phyloP scores from a whole-genome alignment of 2,888 invertebrate species.

The Hydriomena furcata region DNA sequence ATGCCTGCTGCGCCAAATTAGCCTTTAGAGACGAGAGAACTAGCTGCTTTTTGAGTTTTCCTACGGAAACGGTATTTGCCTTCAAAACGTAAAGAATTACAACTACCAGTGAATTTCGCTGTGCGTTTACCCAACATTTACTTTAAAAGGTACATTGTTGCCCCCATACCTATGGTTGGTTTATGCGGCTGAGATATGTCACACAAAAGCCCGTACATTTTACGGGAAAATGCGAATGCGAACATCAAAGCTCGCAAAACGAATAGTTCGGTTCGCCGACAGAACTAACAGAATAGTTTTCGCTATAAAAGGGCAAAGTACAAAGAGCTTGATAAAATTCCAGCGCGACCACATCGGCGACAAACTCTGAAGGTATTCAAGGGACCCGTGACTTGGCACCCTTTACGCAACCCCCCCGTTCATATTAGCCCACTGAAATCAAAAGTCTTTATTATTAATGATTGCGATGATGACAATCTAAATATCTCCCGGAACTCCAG shows the following conservation, averaged over 20 bases:
- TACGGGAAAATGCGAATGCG: slow-evolving; percentile 31
- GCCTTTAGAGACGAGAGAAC: slow-evolving; percentile 21
- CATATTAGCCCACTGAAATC: slow-evolving; percentile 81
- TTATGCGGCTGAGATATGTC: slow-evolving; percentile 19
- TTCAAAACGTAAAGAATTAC: no score
- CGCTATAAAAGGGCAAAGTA: slow-evolving; percentile 73
- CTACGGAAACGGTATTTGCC: not conserved
- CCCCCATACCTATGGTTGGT: slow-evolving; percentile 32
- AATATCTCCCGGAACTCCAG: slow-evolving; percentile 68
- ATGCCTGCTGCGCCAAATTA: slow-evolving; percentile 43
- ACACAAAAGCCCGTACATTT: slow-evolving; percentile 29
- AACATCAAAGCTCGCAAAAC: slow-evolving; percentile 67
- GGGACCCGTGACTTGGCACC: slow-evolving; percentile 74
- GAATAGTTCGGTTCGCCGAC: slow-evolving; percentile 69
- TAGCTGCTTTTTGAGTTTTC: not conserved
- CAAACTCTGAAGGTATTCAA: slow-evolving; percentile 78
- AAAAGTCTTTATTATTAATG: slow-evolving; percentile 82
- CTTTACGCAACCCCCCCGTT: slow-evolving; percentile 67
- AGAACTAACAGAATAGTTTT: slow-evolving; percentile 76
- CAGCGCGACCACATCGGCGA: slow-evolving; percentile 75
- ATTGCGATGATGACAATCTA: slow-evolving; percentile 78
- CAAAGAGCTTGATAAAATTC: slow-evolving; percentile 82
- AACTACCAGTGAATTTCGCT: no score
- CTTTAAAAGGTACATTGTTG: slow-evolving; percentile 9
- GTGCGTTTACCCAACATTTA: not conserved